Evolutionary conservation across 2,797 vertebrate species (phyloP).

Genomic region (Choloepus didactylus): DNA sequence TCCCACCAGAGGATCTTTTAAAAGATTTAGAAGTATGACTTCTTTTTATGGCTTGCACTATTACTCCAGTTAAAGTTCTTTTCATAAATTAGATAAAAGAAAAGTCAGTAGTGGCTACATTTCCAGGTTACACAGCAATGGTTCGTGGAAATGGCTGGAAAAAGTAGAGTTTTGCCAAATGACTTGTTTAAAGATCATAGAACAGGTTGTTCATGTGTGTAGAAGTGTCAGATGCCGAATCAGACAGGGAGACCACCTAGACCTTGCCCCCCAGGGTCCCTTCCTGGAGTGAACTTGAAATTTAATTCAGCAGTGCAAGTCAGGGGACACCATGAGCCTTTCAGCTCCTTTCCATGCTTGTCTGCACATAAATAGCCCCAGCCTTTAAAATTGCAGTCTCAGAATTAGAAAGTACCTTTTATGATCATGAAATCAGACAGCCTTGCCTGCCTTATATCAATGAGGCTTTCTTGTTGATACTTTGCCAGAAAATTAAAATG

Average conservation of each 20-base stretch:
- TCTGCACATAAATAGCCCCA: background rate
- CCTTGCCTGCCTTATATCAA: background rate
- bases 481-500: slow-evolving; percentile 41
- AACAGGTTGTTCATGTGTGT: background rate
- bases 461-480: slow-evolving; percentile 34
- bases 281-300: background rate
- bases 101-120: background rate
- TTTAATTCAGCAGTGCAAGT: background rate
- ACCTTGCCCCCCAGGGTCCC: background rate
- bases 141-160: background rate
- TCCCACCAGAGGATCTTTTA: slow-evolving; percentile 42
- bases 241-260: background rate
- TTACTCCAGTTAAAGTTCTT: slow-evolving; percentile 40
- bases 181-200: slow-evolving; percentile 32
- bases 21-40: slow-evolving; percentile 34
- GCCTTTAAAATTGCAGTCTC: background rate
- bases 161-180: slow-evolving; percentile 40
- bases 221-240: background rate
- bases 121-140: background rate
- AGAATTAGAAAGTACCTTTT: slow-evolving; percentile 24
- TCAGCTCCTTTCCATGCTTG: background rate
- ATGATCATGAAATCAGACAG: background rate
- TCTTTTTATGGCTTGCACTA: slow-evolving; percentile 9
- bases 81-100: slow-evolving; percentile 1
- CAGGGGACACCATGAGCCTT: background rate